Base-by-base conservation (phyloP, 2,888 invertebrate genomes). In the Patella caerulea region DNA sequence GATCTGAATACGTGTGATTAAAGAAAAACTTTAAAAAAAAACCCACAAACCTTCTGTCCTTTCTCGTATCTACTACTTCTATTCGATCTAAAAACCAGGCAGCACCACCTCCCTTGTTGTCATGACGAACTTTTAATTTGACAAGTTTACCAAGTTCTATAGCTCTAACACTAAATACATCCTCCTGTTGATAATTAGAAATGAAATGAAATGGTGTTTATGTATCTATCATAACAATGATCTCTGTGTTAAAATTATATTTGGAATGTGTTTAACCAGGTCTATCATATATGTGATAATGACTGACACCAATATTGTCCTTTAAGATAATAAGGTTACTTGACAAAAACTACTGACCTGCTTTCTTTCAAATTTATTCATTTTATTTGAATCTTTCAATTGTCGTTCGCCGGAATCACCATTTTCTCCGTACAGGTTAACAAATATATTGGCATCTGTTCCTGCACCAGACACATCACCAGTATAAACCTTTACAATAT, bases 31-130 rank as follows among this genome's bases (percentile, higher is more conserved):
- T 2, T 0, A 14, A 12, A 19, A 9, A 7, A 34, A n/a, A n/a
- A n/a, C n/a, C n/a, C n/a, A 53, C 83, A 83, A 82, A 91, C 90
- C 77, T 86, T 80, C 87, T 83, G 75, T 87, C 88, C 12, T 76
- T 82, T 70, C 88, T 89, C 12, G 87, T 84, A 81, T 91, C 90
- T 19, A 85, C 87, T 3, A 92, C 88, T 80, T 91, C 91, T 7
- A 92, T 83, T 59, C 89, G 84, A 74, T 90, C 91, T 54, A 92
- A 84, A 81, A 88, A 92, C 92, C 92, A 92, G 45, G 91, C 91
- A 15, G 91, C 89, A 17, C 88, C 86, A 7, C 87, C 84, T 17
- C 91, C 91, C 72, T 86, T 86, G 85, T 92, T 91, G 86, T 92
- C 92, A 87, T 92, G 91, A 54, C 91, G 87, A 79, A 92, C 89